phyloP scores from a whole-genome alignment of 2,888 invertebrate species.

The Pollenia griseotomentosa region DNA sequence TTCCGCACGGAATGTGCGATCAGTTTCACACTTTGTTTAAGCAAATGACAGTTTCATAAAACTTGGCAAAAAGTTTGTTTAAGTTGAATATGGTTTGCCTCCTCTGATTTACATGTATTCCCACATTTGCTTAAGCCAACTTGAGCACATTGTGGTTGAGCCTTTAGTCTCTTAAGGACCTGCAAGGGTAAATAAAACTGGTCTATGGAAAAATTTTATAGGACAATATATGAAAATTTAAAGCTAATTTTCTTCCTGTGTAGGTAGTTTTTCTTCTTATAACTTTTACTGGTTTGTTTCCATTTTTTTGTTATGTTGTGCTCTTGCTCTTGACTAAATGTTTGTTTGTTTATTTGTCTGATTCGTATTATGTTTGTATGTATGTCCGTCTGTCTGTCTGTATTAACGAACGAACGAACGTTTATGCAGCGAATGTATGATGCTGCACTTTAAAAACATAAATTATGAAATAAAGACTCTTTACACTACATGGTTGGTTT shows the following conservation, averaged over 20 bases:
- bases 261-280: slow-evolving; percentile 42
- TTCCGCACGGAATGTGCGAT: no score
- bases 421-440: slow-evolving; percentile 61
- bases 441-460: slow-evolving; percentile 73
- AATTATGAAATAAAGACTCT: slow-evolving; percentile 74
- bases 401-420: not conserved
- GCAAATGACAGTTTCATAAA: no score
- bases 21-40: no score
- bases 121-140: no score
- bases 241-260: slow-evolving; percentile 22
- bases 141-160: no score
- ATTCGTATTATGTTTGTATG: not conserved
- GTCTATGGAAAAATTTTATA: no score
- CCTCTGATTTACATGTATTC: no score
- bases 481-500: slow-evolving; percentile 72
- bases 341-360: slow-evolving; percentile 23
- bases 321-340: slow-evolving; percentile 51
- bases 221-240: no score
- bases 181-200: no score
- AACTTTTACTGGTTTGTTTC: slow-evolving; percentile 54
- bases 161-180: no score
- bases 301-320: slow-evolving; percentile 9
- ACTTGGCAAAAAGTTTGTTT: no score
- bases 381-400: not conserved
- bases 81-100: no score